Conservation (phyloP, 2,113 vertebrate species). For the Pygoscelis antarcticus region DNA sequence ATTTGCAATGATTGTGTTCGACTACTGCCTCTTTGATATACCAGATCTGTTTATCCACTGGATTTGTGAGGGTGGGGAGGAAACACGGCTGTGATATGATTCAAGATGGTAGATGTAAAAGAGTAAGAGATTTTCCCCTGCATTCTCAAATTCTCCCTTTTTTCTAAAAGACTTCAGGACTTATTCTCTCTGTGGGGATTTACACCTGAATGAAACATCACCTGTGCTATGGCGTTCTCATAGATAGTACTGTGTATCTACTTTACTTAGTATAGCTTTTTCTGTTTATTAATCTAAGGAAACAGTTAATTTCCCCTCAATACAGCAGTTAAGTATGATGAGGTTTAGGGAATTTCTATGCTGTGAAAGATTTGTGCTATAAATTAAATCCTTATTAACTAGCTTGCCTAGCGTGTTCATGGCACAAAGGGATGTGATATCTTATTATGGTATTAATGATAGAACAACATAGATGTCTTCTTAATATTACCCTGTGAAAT, state of each 20-base stretch:
- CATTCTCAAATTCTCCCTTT: background rate
- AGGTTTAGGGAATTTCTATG: background rate
- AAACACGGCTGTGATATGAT: slow-evolving; percentile 8
- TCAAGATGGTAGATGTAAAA: background rate
- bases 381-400: slow-evolving; percentile 29
- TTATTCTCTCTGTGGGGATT: background rate
- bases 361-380: background rate
- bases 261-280: background rate
- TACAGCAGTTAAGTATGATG: background rate
- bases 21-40: background rate
- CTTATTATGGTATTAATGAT: slow-evolving; percentile 4
- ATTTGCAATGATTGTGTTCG: background rate
- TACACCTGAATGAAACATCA: background rate
- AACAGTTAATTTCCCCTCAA: background rate
- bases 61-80: slow-evolving; percentile 37
- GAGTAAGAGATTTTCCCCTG: background rate
- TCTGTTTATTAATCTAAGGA: background rate
- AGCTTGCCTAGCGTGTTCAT: background rate
- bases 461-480: background rate
- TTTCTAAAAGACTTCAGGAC: background rate
- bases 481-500: slow-evolving; percentile 6
- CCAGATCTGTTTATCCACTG: slow-evolving; percentile 13
- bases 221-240: background rate
- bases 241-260: background rate
- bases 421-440: background rate